Base-by-base conservation (phyloP, 2,797 vertebrate species). In the Streptopelia turtur region DNA sequence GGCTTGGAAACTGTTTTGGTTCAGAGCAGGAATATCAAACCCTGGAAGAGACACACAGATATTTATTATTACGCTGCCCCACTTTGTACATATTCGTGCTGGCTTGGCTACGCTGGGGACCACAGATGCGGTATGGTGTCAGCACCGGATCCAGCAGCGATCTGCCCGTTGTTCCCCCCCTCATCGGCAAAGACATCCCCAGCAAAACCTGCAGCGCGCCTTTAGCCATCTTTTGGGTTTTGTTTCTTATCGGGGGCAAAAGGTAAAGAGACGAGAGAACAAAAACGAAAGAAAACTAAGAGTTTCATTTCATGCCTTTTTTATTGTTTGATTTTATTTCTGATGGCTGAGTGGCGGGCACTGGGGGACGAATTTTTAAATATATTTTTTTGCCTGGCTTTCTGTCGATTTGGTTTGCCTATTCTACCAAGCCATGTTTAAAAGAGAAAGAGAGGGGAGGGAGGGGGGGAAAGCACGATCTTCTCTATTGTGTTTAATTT, bases 401-500 rank as follows among this genome's bases (percentile, higher is more conserved):
- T 94, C 95, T 96, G 86, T 95, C 93, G 87, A 70, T 64, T 90
- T 79, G 92, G 95, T 95, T 94, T 83, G 95, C 86, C 83, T n/a
- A 11, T 64, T 85, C 82, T 90, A 69, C 94, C 57, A 87, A 97
- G 95, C 94, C 96, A 87, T 97, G 97, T 98, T 89, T 89, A 39
- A 66, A 49, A 80, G 6, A n/a, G 53, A 30, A 22, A 12, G 45
- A 21, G 37, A 3, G n/a, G 2, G 56, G 1, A 37, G 8, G 20
- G 4, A 9, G 9, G 20, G 16, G n/a, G 23, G 6, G 4, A 12
- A 8, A 16, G 92, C 92, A 93, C 92, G 96, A 85, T 92, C 66
- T 88, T 96, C 92, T 97, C 90, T 45, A 69, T 95, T 97, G 97
- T 97, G 97, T 98, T 97, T 99, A 99, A 99, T 99, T 99, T 99